Conservation (phyloP, 2,113 vertebrate genomes). For the Halcyon senegalensis region DNA sequence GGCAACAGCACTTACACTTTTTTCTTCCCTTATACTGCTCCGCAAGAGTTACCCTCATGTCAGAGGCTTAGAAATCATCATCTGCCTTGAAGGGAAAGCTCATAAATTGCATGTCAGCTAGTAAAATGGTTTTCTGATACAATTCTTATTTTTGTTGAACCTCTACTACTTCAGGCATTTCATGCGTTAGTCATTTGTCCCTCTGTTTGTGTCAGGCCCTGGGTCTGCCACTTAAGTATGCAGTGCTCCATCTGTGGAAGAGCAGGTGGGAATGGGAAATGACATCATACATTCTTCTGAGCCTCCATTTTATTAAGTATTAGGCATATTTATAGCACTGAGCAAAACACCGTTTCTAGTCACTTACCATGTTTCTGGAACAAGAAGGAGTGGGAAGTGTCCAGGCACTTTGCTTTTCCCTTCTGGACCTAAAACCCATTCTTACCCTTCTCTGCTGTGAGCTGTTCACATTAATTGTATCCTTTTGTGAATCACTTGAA, state of each 20-base stretch:
- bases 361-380: not conserved
- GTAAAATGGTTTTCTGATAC: not conserved
- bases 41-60: not conserved
- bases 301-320: not conserved
- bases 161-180: not conserved
- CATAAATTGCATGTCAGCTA: not conserved
- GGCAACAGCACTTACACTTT: not conserved
- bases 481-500: not conserved
- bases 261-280: not conserved
- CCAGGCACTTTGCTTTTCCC: not conserved
- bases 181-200: not conserved
- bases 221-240: not conserved
- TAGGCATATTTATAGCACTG: not conserved
- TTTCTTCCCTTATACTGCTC: not conserved
- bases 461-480: not conserved
- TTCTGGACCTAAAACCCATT: not conserved
- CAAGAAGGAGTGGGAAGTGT: not conserved
- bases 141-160: not conserved
- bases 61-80: not conserved
- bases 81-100: not conserved
- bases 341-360: not conserved
- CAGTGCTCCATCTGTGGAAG: not conserved
- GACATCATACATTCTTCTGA: not conserved
- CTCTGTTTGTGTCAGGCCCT: not conserved
- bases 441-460: not conserved